phyloP scores from a whole-genome alignment of 2,888 invertebrate genomes.

The Athripsodes cinereus region DNA sequence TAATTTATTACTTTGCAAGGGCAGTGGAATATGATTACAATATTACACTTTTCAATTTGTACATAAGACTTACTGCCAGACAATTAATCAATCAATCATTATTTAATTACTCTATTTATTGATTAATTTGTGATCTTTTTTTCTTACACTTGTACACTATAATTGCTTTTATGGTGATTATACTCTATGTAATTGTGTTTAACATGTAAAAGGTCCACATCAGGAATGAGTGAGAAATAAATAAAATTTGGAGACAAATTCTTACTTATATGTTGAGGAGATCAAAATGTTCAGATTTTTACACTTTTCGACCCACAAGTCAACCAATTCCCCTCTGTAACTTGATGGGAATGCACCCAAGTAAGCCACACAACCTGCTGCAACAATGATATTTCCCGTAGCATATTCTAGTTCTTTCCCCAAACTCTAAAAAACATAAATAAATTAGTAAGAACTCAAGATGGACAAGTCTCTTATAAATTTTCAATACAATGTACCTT shows the following conservation, averaged over 20 bases:
- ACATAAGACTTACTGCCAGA: too few species aligned
- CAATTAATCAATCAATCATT: too few species aligned
- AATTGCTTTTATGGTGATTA: too few species aligned
- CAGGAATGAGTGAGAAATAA: neutral
- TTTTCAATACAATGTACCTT: constrained; percentile 48
- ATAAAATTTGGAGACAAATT: constrained; percentile 24
- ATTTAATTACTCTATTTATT: too few species aligned
- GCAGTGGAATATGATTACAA: neutral
- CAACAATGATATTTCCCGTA: constrained; percentile 81
- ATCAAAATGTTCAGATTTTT: constrained; percentile 61
- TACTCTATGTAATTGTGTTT: too few species aligned
- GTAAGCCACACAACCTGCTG: constrained; percentile 85
- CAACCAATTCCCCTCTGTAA: constrained; percentile 62
- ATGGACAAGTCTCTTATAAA: neutral
- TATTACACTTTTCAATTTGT: too few species aligned
- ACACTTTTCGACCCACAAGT: constrained; percentile 65
- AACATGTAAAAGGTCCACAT: neutral
- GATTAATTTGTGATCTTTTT: too few species aligned
- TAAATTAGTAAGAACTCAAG: neutral
- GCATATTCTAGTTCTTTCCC: constrained; percentile 64
- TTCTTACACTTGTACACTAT: too few species aligned
- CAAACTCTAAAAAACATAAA: constrained; percentile 46
- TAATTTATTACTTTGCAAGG: neutral
- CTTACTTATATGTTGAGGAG: constrained; percentile 59
- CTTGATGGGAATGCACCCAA: constrained; percentile 80